Conservation (phyloP, 2,113 vertebrate species). For the Leucopternis melanops region DNA sequence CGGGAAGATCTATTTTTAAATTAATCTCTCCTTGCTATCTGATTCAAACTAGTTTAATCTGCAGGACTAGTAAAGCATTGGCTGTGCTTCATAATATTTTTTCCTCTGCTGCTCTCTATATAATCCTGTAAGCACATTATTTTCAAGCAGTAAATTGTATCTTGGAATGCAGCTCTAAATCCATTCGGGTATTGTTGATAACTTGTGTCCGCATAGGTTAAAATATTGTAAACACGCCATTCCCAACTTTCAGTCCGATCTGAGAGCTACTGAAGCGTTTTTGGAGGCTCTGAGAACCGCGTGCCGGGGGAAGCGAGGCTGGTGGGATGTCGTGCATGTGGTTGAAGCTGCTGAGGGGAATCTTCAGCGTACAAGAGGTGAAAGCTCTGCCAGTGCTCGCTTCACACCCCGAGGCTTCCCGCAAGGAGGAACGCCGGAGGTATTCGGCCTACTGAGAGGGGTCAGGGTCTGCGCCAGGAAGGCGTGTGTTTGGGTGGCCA, state of each 20-base stretch:
- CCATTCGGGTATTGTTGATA: accelerated
- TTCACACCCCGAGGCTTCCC: background rate
- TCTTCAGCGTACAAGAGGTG: accelerated
- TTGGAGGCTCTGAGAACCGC: too few relatives aligned
- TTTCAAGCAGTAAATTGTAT: background rate
- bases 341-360: background rate
- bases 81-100: background rate
- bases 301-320: background rate
- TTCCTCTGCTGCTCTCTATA: background rate
- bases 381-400: background rate
- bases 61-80: background rate
- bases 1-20: background rate
- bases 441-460: too few relatives aligned
- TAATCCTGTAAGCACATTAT: background rate
- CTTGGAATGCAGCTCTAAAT: background rate
- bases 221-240: accelerated
- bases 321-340: background rate
- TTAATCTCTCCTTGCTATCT: background rate
- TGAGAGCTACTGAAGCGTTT: accelerated
- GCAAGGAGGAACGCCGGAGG: background rate
- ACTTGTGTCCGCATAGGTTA: background rate
- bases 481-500: too few relatives aligned
- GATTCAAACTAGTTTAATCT: background rate
- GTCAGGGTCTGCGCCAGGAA: too few relatives aligned
- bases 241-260: background rate